Conservation (phyloP, 2,888 invertebrate genomes). For the Pammene aurita region DNA sequence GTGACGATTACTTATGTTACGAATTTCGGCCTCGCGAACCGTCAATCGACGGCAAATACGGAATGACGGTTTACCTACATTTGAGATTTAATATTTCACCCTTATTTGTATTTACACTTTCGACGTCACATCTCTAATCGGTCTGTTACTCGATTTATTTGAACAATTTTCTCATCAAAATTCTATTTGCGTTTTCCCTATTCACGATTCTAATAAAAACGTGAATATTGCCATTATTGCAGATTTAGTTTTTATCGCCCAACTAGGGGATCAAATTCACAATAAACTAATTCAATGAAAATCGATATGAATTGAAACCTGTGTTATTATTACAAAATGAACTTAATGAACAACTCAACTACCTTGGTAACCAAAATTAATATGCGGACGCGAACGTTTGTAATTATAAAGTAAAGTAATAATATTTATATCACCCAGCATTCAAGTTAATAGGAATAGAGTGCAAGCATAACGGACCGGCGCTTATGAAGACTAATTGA, state of each 20-base stretch:
- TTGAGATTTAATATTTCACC: conserved; percentile 63
- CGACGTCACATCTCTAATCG: conserved; percentile 49
- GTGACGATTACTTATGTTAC: conserved; percentile 55
- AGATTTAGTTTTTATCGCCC: background rate
- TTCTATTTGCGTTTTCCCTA: conserved; percentile 11
- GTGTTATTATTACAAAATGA: background rate
- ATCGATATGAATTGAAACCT: background rate
- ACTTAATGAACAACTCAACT: background rate
- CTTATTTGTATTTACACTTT: conserved; percentile 65
- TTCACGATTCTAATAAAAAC: conserved; percentile 1
- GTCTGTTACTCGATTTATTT: conserved; percentile 40
- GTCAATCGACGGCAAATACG: conserved; percentile 58
- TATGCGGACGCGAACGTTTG: conserved; percentile 2
- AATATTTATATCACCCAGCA: conserved; percentile 11
- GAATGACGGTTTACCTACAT: conserved; percentile 54
- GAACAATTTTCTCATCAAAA: conserved; percentile 21
- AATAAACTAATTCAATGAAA: too few relatives aligned
- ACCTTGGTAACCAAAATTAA: background rate
- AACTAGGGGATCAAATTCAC: too few relatives aligned
- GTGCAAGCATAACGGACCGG: conserved; percentile 35
- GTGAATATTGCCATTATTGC: background rate
- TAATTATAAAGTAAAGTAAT: conserved; percentile 17
- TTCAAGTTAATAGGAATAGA: conserved; percentile 29
- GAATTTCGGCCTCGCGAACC: conserved; percentile 54
- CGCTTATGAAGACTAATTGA: conserved; percentile 59